Percentiles rank a stretch among this genome's conserved stretches.
Evolutionary conservation across 2,888 invertebrate genomes (phyloP).

Genomic region (Mythimna lalbum): DNA sequence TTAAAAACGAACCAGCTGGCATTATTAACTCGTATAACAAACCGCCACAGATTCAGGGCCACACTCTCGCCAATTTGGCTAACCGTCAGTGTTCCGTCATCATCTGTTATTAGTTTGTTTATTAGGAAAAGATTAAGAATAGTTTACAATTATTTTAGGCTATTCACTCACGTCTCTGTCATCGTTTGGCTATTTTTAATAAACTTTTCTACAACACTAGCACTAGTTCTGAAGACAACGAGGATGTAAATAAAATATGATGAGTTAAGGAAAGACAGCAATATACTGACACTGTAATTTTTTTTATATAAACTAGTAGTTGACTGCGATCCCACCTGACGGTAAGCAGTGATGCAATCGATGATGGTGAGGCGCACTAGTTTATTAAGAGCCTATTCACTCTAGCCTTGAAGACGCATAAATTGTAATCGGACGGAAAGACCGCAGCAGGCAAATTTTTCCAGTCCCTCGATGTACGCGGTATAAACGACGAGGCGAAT

Average conservation of each 20-base stretch:
- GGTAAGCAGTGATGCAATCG: too few species aligned
- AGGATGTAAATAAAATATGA: background rate
- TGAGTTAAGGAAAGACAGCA: background rate
- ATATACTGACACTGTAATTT: background rate
- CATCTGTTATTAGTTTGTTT: slow-evolving; percentile 44
- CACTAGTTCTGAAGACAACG: background rate
- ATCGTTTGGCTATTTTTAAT: slow-evolving; percentile 19
- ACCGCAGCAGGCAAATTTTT: too few species aligned
- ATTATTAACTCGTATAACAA: slow-evolving; percentile 31
- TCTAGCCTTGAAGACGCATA: too few species aligned
- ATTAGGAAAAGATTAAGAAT: slow-evolving; percentile 23
- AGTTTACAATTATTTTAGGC: slow-evolving; percentile 43
- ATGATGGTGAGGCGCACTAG: too few species aligned
- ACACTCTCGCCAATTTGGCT: slow-evolving; percentile 40
- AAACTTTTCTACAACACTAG: background rate
- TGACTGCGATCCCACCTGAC: too few species aligned
- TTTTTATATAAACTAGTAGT: too few species aligned
- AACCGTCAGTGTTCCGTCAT: slow-evolving; percentile 42
- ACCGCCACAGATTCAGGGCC: slow-evolving; percentile 26
- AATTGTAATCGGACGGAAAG: too few species aligned
- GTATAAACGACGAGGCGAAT: too few species aligned
- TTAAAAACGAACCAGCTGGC: slow-evolving; percentile 9
- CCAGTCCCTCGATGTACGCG: too few species aligned
- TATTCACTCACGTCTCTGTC: slow-evolving; percentile 49
- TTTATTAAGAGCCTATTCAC: too few species aligned